A percentile compares a stretch with the other conserved stretches of the same genome.
phyloP scores from a whole-genome alignment of 2,113 vertebrate genomes.

The Rhadina sibilatrix region DNA sequence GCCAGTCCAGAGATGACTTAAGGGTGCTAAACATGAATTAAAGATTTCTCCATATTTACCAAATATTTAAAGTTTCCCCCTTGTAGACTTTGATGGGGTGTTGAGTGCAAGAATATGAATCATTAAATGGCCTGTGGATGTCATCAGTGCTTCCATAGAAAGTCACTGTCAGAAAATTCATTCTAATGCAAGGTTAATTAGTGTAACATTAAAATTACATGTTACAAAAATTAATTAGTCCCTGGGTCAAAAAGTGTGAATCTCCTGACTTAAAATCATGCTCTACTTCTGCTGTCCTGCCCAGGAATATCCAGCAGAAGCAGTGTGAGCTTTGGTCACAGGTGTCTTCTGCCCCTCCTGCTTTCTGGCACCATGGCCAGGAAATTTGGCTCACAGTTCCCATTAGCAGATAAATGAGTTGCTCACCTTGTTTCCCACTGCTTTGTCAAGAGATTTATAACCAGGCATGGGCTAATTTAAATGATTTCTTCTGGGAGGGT shows the following conservation, averaged over 20 bases:
- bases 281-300: background rate
- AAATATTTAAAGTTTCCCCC: background rate
- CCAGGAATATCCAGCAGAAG: background rate
- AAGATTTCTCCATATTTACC: conserved; percentile 24
- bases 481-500: background rate
- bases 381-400: conserved; percentile 61
- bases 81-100: background rate
- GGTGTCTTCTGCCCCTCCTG: conserved; percentile 28
- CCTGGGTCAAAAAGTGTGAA: conserved; percentile 65
- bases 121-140: conserved; percentile 21
- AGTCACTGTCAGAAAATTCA: conserved; percentile 71
- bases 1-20: background rate
- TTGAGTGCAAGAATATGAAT: conserved; percentile 34
- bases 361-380: conserved; percentile 41
- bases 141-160: conserved; percentile 49
- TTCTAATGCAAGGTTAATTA: conserved; percentile 78
- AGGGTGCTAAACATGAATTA: background rate
- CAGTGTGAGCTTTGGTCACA: conserved; percentile 12
- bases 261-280: conserved; percentile 44
- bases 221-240: conserved; percentile 76
- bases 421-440: conserved; percentile 40
- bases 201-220: conserved; percentile 74
- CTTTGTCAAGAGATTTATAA: conserved; percentile 55
- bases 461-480: background rate
- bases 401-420: conserved; percentile 62